Base-by-base conservation (phyloP, 2,797 vertebrate species). In the Microhierax caerulescens region DNA sequence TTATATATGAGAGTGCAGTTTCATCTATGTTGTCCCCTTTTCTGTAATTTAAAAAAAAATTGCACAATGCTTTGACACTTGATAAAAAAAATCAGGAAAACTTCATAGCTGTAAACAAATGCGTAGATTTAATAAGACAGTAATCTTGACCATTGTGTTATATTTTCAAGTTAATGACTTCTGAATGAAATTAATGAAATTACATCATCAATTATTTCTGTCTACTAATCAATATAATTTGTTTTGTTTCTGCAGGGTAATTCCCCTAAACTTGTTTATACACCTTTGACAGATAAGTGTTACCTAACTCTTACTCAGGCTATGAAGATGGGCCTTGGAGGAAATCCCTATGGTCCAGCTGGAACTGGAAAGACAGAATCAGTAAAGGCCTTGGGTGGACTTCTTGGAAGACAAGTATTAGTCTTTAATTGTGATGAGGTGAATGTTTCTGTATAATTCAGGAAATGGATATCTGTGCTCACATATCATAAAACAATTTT, bases 401-500 rank as follows among this genome's bases (percentile, higher is more conserved):
- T 99, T 96, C 99, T 99, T 68, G 99, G 99, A 90, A 98, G 99
- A 96, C 99, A 99, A 98, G 99, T 99, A 75, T 98, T 99, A 97
- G 99, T 99, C 87, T 99, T 99, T 96, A 99, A 99, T 96, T 99
- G 99, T 98, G 99, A 99, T 96, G 99, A 99, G 99, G 99, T 99
- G 98, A 91, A 84, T 95, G 68, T 74, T 90, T 93, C 72, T 87
- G 17, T 53, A 39, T 91, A 73, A 54, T 79, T 90, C 74, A 12
- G 41, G 41, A 64, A 50, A 48, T 47, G 7, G 17, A 1, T 82
- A 41, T 60, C 24, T 83, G 5, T 74, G 34, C n/a, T 37, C 10
- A 3, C 75, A 28, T 24, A 75, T 90, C 10, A 32, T 83, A 65
- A 67, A 61, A 4, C 11, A 68, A 25, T 68, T 67, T 50, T 59